Base-by-base conservation (phyloP, 2,113 vertebrate species). In the Sphyrna mokarran region DNA sequence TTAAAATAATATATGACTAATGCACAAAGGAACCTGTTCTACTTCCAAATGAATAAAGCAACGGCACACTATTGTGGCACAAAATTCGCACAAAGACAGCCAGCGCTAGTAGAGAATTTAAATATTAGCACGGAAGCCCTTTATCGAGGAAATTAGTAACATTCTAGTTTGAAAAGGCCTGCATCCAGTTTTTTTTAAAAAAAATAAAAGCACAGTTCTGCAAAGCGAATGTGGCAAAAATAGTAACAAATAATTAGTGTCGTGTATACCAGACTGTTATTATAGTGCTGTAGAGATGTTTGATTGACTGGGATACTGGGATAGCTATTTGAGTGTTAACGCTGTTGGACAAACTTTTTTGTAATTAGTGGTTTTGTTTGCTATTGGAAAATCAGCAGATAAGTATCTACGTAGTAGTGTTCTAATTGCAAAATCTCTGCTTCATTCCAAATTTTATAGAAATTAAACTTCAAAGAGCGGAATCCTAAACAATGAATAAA, bases 1-100 rank as follows among this genome's bases (percentile, higher is more conserved):
- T 66, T 68, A 93, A 93, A 93, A 43, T 93, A 66, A 66, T 66
- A 93, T 33, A 63, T 93, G 66, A 93, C 33, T 63, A 66, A 93
- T 66, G 89, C 61, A 66, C 89, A 93, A 93, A 93, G 89, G n/a
- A n/a, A 93, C n/a, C 33, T 93, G 61, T 93, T 66, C 61, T n/a
- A n/a, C 14, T 93, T 66, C 29, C 48, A 29, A 61, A 14, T 90
- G 58, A 93, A 91, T 66, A 91, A 91, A 37, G 29, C 20, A 66
- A n/a, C 29, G 33, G 87, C 58, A 8, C 16, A 2, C 89, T 7
- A 61, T 90, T 90, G 58, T 90, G 18, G 58, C 23, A 61, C 26
- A 61, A 7, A 23, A 90, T 61, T 61, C 16, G 23, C 29, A 48
- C 86, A 58, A 54, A 90, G 87, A 90, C 5, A n/a, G 16, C 6